phyloP scores from a whole-genome alignment of 2,797 vertebrate species.

The Rhinophrynus dorsalis region DNA sequence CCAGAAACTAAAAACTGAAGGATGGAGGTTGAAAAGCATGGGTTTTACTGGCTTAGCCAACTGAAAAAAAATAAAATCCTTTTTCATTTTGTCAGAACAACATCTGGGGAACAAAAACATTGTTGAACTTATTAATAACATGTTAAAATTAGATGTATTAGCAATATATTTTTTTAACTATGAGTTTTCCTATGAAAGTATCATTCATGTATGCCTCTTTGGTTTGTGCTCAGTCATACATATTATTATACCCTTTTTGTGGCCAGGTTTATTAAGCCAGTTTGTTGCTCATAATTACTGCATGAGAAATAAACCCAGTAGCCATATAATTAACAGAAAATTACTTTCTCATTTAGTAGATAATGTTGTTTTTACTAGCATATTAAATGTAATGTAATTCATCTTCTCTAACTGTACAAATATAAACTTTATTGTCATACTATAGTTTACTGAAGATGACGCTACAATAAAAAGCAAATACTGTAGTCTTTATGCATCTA shows the following conservation, averaged over 20 bases:
- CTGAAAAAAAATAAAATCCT: no score
- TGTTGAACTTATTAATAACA: no score
- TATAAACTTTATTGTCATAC: slow-evolving; percentile 30
- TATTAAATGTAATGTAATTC: slow-evolving; percentile 39
- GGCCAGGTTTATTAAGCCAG: slow-evolving; percentile 41
- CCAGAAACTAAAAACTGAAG: no score
- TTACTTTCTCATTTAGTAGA: slow-evolving; percentile 40
- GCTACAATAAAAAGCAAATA: slow-evolving; percentile 16
- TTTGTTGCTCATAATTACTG: slow-evolving; percentile 43
- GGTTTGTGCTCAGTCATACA: slow-evolving; percentile 24
- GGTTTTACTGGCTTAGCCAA: no score
- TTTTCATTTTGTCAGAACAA: no score
- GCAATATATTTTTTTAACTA: slow-evolving; percentile 19
- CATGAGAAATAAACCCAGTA: slow-evolving; percentile 35
- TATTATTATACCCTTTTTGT: slow-evolving; percentile 31
- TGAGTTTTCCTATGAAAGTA: slow-evolving; percentile 18
- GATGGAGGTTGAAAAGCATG: no score
- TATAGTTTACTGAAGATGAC: slow-evolving; percentile 19
- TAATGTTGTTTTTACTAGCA: slow-evolving; percentile 48
- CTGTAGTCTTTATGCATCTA: neutral
- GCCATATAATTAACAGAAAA: slow-evolving; percentile 47
- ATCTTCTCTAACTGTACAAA: slow-evolving; percentile 43
- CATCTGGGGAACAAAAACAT: no score
- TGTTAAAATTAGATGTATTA: no score
- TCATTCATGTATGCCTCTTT: neutral